These are phyloP conservation scores for Petrolisthes manimaculis DNA, from an alignment of 2,888 invertebrate genomes.

Conservation along the genomic window DNA sequence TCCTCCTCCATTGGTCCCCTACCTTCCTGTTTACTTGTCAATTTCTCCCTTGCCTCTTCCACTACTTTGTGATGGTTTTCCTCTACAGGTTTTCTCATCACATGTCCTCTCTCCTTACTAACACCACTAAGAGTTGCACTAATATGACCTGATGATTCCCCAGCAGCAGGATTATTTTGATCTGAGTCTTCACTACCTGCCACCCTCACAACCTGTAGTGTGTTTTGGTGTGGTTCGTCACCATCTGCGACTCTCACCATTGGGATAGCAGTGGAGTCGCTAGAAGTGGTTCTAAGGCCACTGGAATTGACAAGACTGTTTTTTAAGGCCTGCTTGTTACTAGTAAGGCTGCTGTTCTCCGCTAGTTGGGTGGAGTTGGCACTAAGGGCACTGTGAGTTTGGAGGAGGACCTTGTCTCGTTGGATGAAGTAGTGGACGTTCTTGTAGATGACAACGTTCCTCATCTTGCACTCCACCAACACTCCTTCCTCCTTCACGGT, in stretches of 20 bases:
- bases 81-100: neutral
- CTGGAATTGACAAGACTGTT: neutral
- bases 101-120: neutral
- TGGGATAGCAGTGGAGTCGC: neutral
- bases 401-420: constrained; percentile 13
- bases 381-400: neutral
- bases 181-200: neutral
- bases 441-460: constrained; percentile 65
- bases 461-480: constrained; percentile 62
- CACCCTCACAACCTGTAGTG: neutral
- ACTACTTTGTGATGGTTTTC: neutral
- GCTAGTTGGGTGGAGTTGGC: neutral
- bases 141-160: too few species aligned
- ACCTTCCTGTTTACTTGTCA: neutral
- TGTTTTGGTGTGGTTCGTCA: neutral
- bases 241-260: neutral
- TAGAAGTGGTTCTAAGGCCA: neutral
- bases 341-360: neutral
- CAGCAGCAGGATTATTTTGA: too few species aligned
- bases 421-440: constrained; percentile 67
- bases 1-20: neutral
- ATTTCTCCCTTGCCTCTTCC: neutral
- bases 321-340: neutral
- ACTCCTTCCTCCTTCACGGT: constrained; percentile 25
- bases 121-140: neutral